These are phyloP conservation scores for Drosophila tripunctata DNA, from an alignment of 2,888 invertebrate genomes.

Conservation along the genomic window DNA sequence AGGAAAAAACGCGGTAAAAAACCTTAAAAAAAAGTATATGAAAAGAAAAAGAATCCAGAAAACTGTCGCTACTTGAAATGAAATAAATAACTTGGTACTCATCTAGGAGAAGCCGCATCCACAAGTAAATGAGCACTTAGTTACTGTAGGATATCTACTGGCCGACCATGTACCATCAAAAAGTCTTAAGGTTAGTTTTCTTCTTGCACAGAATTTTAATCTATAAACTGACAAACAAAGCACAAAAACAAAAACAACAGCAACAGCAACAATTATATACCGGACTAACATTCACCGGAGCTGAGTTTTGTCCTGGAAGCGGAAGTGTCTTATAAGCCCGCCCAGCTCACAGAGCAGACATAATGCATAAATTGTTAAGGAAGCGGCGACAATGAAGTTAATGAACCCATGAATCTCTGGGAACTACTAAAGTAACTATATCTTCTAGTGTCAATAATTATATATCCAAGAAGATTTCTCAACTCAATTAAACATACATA, in stretches of 20 bases:
- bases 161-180: slow-evolving; percentile 19
- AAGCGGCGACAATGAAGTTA: slow-evolving; percentile 42
- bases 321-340: slow-evolving; percentile 46
- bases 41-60: slow-evolving; percentile 18
- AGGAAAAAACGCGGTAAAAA: slow-evolving; percentile 9
- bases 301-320: slow-evolving; percentile 28
- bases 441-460: neutral
- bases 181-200: slow-evolving; percentile 25
- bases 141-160: slow-evolving; percentile 35
- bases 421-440: neutral
- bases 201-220: slow-evolving; percentile 37
- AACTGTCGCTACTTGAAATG: slow-evolving; percentile 23
- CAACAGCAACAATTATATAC: slow-evolving; percentile 34
- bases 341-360: slow-evolving; percentile 25
- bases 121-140: neutral
- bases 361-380: slow-evolving; percentile 49
- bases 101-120: slow-evolving; percentile 24
- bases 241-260: no score
- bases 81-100: slow-evolving; percentile 53
- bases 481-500: no score
- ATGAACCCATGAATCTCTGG: slow-evolving; percentile 29
- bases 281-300: slow-evolving; percentile 10
- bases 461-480: no score
- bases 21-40: slow-evolving; percentile 13
- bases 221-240: slow-evolving; percentile 52